Evolutionary conservation across 2,113 vertebrate species (phyloP).

Genomic region (Carlito syrichta): DNA sequence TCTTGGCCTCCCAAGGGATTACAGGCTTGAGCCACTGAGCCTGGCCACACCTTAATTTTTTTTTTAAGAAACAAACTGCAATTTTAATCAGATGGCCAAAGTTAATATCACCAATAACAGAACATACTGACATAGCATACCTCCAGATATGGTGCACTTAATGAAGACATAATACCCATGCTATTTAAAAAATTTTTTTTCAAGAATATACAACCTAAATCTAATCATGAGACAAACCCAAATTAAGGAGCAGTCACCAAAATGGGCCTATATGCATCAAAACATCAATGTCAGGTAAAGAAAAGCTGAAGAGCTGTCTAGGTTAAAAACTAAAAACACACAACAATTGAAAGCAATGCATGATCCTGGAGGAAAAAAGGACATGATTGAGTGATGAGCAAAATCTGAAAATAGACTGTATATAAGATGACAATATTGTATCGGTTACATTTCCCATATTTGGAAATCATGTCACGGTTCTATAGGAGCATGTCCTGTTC

Average conservation of each 20-base stretch:
- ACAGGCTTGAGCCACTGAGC: too few species aligned
- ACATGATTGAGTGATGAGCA: not conserved
- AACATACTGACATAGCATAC: not conserved
- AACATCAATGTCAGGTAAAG: not conserved
- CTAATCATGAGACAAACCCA: constrained; percentile 1
- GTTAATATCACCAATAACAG: not conserved
- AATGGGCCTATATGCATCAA: not conserved
- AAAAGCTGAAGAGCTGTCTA: not conserved
- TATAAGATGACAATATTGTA: not conserved
- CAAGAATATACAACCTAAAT: not conserved
- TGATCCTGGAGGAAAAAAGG: not conserved
- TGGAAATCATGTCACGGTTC: not conserved
- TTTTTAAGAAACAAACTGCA: not conserved
- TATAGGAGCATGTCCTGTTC: not conserved
- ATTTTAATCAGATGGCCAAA: not conserved
- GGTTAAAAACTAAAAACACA: not conserved
- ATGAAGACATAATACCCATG: not conserved
- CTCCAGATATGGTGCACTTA: not conserved
- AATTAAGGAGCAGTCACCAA: not conserved
- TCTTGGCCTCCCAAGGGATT: too few species aligned
- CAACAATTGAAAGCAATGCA: not conserved
- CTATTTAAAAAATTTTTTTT: not conserved
- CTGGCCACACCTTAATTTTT: too few species aligned
- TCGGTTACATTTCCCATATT: not conserved
- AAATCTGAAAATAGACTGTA: not conserved